Base-by-base conservation (phyloP, 2,888 invertebrate genomes). In the Dasypogon diadema region DNA sequence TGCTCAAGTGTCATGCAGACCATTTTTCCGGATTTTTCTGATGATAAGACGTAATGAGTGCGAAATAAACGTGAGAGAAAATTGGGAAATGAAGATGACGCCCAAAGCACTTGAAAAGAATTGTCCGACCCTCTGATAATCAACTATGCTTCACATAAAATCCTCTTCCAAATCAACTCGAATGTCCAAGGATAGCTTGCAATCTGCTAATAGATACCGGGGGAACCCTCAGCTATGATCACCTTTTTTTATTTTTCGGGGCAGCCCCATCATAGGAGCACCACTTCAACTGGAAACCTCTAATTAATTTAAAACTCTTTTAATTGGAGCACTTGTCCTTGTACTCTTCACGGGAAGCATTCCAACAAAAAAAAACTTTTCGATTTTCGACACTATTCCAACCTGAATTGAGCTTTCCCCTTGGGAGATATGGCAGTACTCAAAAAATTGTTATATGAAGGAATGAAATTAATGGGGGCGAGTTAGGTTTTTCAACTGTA, bases 321-420 rank as follows among this genome's bases (percentile, higher is more conserved):
- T 74, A 46, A 74, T 76, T 72, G 22, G 21, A 72, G 12, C 37
- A 54, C 70, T 58, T 75, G 55, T 60, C 74, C 46, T 18, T 56
- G 26, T 55, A 56, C n/a, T 10, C 51, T 12, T 16, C 8, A 48
- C 30, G 12, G 16, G 16, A 58, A 18, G 30, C 16, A 10, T 14
- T n/a, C 16, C 4, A 6, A 24, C 21, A 24, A 14, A 21, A 24
- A 56, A 56, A 56, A 56, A 56, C 22, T 12, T 56, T 56, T n/a
- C 8, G 3, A 5, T 30, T 30, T 30, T 30, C 12, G 42, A 12
- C 12, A 34, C 34, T 58, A 30, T 42, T 42, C 10, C 26, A 14
- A 30, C 58, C 14, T 24, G 18, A 58, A 58, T 58, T 58, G n/a
- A 30, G 30, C 30, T 58, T 58, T 16, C 58, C n/a, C 30, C 12